Base-by-base conservation (phyloP, 2,888 invertebrate species). In the Mamestra brassicae region DNA sequence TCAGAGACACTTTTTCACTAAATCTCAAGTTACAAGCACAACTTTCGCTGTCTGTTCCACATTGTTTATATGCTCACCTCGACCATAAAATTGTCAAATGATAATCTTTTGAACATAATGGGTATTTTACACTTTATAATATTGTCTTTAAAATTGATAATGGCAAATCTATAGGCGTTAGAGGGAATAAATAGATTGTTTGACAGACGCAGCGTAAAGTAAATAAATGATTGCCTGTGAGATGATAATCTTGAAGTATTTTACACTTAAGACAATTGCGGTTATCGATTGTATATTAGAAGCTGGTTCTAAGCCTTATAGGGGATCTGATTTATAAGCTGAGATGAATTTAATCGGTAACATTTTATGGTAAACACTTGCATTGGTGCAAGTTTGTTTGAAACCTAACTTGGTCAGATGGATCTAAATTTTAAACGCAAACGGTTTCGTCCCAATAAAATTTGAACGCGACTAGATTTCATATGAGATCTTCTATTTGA, bases 81-180 rank as follows among this genome's bases (percentile, higher is more conserved):
- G 68, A 62, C 76, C 84, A 88, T 90, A 89, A 90, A 90, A 89
- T 90, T 86, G 88, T 90, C 90, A 87, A 84, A 80, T 85, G 88
- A 90, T 87, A 89, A 88, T 88, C 84, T 85, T 85, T 79, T 69
- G 85, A 81, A 75, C 80, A 81, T 84, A 87, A 89, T 89, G 81
- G 86, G 82, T 85, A 89, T 78, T 87, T 88, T 85, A 85, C 86
- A 85, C 89, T 85, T 84, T 86, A 87, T 87, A 89, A 86, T 89
- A 86, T 85, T 87, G 81, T 62, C 72, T 74, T 81, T 87, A 79
- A 87, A 86, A 86, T 87, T 85, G 82, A 86, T 88, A 89, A 88
- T 86, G 71, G 85, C 76, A 66, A 84, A 83, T 79, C 63, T 84
- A 83, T 81, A 80, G 84, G 66, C 76, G 84, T 82, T 75, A 74